Evolutionary conservation across 2,797 vertebrate species (phyloP).

Genomic region (Nasua narica): DNA sequence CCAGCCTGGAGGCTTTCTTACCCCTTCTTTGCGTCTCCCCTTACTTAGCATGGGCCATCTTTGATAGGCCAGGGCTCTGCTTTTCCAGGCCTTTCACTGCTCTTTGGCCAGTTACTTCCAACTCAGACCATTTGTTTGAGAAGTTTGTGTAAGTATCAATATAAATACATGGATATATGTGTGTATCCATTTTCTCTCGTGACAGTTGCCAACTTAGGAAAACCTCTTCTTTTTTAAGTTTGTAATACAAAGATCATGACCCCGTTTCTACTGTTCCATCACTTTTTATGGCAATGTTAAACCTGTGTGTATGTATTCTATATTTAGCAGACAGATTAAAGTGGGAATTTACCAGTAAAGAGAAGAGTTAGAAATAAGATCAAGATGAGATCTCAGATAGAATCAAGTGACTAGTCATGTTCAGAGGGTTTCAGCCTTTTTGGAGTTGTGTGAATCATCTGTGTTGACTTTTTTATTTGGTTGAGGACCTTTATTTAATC

Average conservation of each 20-base stretch:
- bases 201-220: background rate
- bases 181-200: background rate
- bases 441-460: background rate
- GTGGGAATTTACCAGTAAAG: background rate
- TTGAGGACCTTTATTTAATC: background rate
- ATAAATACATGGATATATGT: background rate
- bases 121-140: background rate
- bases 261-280: background rate
- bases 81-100: background rate
- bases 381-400: conserved; percentile 1
- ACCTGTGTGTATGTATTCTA: background rate
- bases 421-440: conserved; percentile 12
- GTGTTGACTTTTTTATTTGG: background rate
- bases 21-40: background rate
- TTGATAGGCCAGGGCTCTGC: background rate
- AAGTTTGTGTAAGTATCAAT: background rate
- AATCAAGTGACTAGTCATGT: background rate
- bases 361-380: background rate
- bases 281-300: conserved; percentile 22
- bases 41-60: background rate
- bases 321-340: conserved; percentile 45
- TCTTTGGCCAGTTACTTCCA: background rate
- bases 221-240: background rate
- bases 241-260: background rate
- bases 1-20: background rate